phyloP scores from a whole-genome alignment of 2,113 vertebrate species.

The Gymnarchus niloticus region DNA sequence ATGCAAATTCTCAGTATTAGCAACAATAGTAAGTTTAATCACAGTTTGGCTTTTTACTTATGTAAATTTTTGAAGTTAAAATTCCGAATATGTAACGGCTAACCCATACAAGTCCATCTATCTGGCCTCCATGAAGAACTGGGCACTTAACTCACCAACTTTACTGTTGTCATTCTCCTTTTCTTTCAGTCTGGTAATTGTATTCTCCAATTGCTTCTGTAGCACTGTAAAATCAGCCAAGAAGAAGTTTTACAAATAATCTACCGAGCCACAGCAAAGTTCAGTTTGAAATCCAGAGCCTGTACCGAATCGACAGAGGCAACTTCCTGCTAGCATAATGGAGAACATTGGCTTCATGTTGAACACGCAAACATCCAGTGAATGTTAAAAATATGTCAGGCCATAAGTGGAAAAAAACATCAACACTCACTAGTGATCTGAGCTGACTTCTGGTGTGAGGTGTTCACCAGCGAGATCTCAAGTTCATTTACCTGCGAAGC shows the following conservation, averaged over 20 bases:
- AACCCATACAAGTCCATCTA: no score
- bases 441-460: slow-evolving; percentile 13
- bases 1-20: neutral
- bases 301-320: neutral
- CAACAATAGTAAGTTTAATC: neutral
- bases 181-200: neutral
- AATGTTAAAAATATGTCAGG: neutral
- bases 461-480: slow-evolving; percentile 20
- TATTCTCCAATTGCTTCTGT: neutral
- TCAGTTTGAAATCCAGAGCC: neutral
- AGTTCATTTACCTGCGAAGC: slow-evolving; percentile 35
- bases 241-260: neutral
- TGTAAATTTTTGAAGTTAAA: no score
- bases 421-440: slow-evolving; percentile 29
- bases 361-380: neutral
- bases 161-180: neutral
- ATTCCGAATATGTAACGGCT: no score
- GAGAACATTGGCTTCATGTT: neutral
- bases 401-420: neutral
- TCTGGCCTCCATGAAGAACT: neutral
- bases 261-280: neutral
- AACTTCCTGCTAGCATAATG: neutral
- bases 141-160: slow-evolving; percentile 7
- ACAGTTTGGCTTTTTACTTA: no score
- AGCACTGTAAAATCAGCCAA: neutral